A percentile compares a stretch with the other conserved stretches of the same genome.
Evolutionary conservation across 2,888 invertebrate species (phyloP).

Genomic region (Coecobrya sp.): DNA sequence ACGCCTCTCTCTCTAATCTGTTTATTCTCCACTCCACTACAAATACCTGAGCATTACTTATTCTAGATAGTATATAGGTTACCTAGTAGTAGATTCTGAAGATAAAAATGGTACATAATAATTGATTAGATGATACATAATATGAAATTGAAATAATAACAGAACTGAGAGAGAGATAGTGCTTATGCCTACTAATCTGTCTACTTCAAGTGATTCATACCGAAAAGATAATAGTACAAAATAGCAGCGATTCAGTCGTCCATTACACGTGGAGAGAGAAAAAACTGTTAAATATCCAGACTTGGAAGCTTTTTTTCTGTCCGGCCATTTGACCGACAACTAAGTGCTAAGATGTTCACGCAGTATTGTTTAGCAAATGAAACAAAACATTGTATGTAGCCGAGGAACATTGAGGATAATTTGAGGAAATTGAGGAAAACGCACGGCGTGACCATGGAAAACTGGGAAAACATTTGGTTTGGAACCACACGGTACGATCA

Average conservation of each 20-base stretch:
- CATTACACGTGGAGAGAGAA: neutral
- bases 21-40: neutral
- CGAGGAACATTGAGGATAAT: neutral
- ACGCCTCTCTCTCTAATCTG: neutral
- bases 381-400: neutral
- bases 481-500: no score
- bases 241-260: neutral
- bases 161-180: neutral
- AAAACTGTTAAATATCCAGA: neutral
- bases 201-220: slow-evolving; percentile 6
- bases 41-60: neutral
- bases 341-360: slow-evolving; percentile 57
- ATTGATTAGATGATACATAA: no score
- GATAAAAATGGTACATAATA: no score
- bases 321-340: slow-evolving; percentile 8
- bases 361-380: slow-evolving; percentile 59
- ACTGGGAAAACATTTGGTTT: neutral
- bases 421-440: slow-evolving; percentile 34
- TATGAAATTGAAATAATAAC: no score
- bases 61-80: no score
- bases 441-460: slow-evolving; percentile 53
- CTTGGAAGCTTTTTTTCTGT: slow-evolving; percentile 5
- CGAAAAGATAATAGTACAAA: neutral
- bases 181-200: neutral
- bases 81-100: slow-evolving; percentile 3